A percentile compares a stretch with the other conserved stretches of the same genome.
Evolutionary conservation across 92 coral and sea anemone species (phyloP).

Genomic region (Porites divaricata): DNA sequence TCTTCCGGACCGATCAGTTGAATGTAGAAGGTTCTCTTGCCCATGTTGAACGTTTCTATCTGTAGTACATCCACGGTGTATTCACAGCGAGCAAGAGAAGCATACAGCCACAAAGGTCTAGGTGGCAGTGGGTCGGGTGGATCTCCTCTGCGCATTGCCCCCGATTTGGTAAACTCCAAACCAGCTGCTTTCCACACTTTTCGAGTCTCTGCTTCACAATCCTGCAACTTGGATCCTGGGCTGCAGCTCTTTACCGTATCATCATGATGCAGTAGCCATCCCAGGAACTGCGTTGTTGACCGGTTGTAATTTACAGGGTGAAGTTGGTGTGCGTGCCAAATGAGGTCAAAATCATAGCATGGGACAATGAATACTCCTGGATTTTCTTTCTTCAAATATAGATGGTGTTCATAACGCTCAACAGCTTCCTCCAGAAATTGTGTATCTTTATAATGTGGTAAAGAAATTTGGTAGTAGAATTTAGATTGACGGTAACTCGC

Average conservation of each 20-base stretch:
- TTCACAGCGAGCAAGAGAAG: slow-evolving; percentile 14
- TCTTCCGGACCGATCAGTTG: neutral
- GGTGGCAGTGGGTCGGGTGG: slow-evolving; percentile 22
- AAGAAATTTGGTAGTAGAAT: slow-evolving; percentile 67
- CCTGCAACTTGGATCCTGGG: slow-evolving; percentile 67
- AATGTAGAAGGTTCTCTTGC: slow-evolving; percentile 5
- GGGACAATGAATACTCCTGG: slow-evolving; percentile 75
- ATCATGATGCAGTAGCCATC: slow-evolving; percentile 63
- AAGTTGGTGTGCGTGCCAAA: slow-evolving; percentile 86
- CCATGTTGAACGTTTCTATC: slow-evolving; percentile 25
- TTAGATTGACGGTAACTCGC: slow-evolving; percentile 56
- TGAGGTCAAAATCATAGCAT: slow-evolving; percentile 83
- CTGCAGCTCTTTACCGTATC: slow-evolving; percentile 70
- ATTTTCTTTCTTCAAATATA: slow-evolving; percentile 63
- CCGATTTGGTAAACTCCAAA: slow-evolving; percentile 40
- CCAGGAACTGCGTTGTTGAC: slow-evolving; percentile 49
- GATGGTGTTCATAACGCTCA: slow-evolving; percentile 70
- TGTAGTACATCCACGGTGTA: slow-evolving; percentile 5
- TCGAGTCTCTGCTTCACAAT: slow-evolving; percentile 48
- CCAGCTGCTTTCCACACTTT: slow-evolving; percentile 46
- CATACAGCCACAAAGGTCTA: slow-evolving; percentile 21
- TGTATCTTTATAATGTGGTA: slow-evolving; percentile 71
- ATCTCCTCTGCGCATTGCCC: slow-evolving; percentile 66
- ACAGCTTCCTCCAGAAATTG: slow-evolving; percentile 59
- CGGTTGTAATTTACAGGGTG: slow-evolving; percentile 66